A percentile compares a stretch with the other conserved stretches of the same genome.
Evolutionary conservation across 2,113 vertebrate genomes (phyloP).

Genomic region (Vireo altiloquus): DNA sequence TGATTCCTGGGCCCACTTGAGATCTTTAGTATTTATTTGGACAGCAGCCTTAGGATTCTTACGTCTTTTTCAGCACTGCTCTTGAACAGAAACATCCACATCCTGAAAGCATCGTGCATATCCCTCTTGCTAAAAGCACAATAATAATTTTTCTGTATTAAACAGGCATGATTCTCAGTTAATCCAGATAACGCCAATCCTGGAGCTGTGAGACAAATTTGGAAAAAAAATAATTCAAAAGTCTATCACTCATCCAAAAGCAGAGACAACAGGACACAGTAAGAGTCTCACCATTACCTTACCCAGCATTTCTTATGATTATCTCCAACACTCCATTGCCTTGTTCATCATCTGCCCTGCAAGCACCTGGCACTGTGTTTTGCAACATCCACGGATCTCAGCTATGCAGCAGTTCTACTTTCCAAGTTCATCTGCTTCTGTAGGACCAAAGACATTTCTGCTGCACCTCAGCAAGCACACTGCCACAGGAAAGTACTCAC

Average conservation of each 20-base stretch:
- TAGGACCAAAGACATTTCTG: neutral
- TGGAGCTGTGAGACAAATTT: neutral
- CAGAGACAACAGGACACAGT: neutral
- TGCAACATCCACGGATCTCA: fast-evolving
- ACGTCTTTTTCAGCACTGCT: neutral
- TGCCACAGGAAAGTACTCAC: neutral
- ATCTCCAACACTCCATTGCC: neutral
- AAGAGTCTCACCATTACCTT: neutral
- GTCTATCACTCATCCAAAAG: neutral
- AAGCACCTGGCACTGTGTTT: neutral
- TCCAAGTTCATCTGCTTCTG: neutral
- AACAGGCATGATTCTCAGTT: neutral
- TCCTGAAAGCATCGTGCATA: neutral
- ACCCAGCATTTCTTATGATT: fast-evolving
- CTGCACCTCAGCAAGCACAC: neutral
- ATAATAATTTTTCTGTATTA: neutral
- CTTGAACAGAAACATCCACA: neutral
- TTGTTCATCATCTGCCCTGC: neutral
- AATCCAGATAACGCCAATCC: neutral
- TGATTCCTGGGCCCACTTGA: neutral
- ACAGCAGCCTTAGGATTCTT: neutral
- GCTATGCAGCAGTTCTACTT: neutral
- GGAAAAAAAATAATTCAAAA: neutral
- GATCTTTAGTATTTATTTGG: neutral
- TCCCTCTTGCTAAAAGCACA: neutral